Evolutionary conservation across 2,797 vertebrate species (phyloP).

Genomic region (Sardinella longiceps): DNA sequence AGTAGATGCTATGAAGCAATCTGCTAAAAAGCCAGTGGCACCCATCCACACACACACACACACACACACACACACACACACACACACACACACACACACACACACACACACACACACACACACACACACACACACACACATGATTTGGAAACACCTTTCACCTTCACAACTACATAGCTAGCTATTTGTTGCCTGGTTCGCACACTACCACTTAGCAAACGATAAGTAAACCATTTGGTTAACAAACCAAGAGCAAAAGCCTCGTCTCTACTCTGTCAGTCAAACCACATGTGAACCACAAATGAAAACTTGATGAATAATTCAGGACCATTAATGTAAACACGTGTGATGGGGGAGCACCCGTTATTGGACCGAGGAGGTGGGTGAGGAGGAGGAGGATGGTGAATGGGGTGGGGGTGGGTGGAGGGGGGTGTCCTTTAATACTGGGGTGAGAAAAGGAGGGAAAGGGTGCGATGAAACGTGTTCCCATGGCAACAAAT

Average conservation of each 20-base stretch:
- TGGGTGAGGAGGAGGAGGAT: constrained; percentile 7
- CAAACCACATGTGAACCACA: constrained; percentile 29
- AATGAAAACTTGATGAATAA: constrained; percentile 63
- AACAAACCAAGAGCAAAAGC: neutral
- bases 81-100: too few relatives aligned
- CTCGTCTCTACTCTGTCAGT: neutral
- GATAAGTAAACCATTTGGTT: neutral
- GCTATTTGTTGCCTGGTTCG: too few relatives aligned
- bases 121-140: too few relatives aligned
- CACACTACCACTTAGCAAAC: neutral
- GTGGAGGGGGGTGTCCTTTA: constrained; percentile 31
- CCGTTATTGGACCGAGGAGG: constrained; percentile 34
- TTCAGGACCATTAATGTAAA: constrained; percentile 56
- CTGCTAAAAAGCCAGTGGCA: neutral
- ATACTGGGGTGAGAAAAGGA: constrained; percentile 44
- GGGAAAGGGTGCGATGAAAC: constrained; percentile 63
- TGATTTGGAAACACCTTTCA: neutral
- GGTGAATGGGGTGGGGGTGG: constrained; percentile 25
- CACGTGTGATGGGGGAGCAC: constrained; percentile 37
- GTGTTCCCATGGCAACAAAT: constrained; percentile 78
- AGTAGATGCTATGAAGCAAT: neutral
- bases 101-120: too few relatives aligned
- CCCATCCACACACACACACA: too few relatives aligned
- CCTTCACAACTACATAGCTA: neutral
- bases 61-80: too few relatives aligned